These are phyloP conservation scores for Apodemus sylvaticus DNA, from an alignment of 2,113 vertebrate genomes.

Conservation along the genomic window DNA sequence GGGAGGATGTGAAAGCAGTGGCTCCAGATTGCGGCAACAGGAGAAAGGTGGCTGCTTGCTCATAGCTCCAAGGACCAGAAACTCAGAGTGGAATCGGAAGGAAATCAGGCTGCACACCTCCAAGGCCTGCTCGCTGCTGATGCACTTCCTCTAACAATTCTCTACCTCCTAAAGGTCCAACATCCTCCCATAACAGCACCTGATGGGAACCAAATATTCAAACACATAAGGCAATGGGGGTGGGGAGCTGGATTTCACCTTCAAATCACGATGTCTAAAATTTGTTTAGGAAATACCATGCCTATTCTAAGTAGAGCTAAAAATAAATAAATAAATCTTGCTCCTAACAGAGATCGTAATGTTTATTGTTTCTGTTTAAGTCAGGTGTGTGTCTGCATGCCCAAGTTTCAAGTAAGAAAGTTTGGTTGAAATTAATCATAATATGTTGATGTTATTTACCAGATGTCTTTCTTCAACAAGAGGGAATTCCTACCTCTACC, in stretches of 20 bases:
- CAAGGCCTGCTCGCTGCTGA: not conserved
- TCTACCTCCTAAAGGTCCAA: not conserved
- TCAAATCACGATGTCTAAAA: not conserved
- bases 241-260: not conserved
- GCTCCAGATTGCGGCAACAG: too few relatives aligned
- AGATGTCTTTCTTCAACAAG: not conserved
- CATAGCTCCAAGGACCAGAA: not conserved
- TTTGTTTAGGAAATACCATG: not conserved
- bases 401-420: not conserved
- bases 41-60: not conserved
- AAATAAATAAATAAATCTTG: not conserved
- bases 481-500: not conserved
- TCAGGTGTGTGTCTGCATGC: not conserved
- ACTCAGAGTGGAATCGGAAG: not conserved
- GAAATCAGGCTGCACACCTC: not conserved
- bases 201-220: too few relatives aligned
- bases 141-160: not conserved
- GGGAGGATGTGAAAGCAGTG: not conserved
- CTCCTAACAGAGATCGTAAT: not conserved
- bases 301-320: not conserved
- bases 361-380: not conserved
- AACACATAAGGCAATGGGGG: not conserved
- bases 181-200: not conserved
- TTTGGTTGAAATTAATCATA: not conserved
- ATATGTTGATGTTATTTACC: not conserved